Base-by-base conservation (phyloP, 2,888 invertebrate species). In the Stictocephala bisonia region DNA sequence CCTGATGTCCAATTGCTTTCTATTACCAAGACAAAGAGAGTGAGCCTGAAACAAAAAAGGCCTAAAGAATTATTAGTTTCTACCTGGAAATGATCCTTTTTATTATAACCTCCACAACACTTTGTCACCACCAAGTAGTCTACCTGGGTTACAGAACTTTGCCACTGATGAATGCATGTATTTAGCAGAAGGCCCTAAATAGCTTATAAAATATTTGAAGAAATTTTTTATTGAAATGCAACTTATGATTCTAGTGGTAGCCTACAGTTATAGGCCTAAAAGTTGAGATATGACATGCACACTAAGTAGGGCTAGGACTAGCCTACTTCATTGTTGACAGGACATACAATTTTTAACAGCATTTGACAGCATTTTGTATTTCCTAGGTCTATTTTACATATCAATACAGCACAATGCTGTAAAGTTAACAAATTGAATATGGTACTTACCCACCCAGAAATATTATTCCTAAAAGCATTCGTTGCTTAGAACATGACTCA, bases 401-500 rank as follows among this genome's bases (percentile, higher is more conserved):
- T n/a, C n/a, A 53, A 44, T 68, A 26, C 29, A 22, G 22, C 3
- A 15, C 26, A 66, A 18, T 51, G 31, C 22, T 20, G 18, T 41
- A n/a, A 15, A 72, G 6, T 29, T 67, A 24, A 70, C 41, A 58
- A 48, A 51, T 22, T 56, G 71, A 73, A n/a, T n/a, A n/a, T n/a
- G 74, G 56, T 75, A 89, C 91, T 86, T 86, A 93, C 90, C 91
- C 86, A 84, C 92, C 93, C 78, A 94, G 85, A 79, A 90, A 86
- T 76, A 91, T 88, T 76, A 94, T 90, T 66, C 92, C 93, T 75
- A 93, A 84, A 64, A 94, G 85, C 94, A 94, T 94, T 81, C 92
- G 93, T 83, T 90, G 90, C 83, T 91, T 92, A 22, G 94, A 92
- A 83, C 93, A 94, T 76, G 91, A 91, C 84, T 94, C 94, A 81